Base-by-base conservation (phyloP, 1,140 invertebrate species). In the Lamellibrachia luymesi region DNA sequence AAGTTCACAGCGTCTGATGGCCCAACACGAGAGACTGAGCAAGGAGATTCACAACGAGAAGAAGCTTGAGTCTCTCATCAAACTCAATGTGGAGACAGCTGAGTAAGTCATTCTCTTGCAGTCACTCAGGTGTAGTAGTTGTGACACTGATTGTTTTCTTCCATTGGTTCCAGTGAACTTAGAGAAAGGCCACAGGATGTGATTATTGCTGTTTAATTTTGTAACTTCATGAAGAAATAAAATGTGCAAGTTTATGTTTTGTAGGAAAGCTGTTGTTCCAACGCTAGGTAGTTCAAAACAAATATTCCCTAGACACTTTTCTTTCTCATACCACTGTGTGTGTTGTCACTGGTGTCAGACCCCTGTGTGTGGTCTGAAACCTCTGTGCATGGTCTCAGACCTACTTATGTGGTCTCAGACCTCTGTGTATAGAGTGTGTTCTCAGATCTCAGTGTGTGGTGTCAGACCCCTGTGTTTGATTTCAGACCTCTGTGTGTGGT, bases 41-140 rank as follows among this genome's bases (percentile, higher is more conserved):
- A 93, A 94, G 64, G 96, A 96, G 52, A 90, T 96, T 13, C 95
- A 95, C n/a, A 94, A 94, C 92, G 96, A 96, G 93, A 93, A 94
- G 92, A 94, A 95, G 51, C 92, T 96, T 38, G 94, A 95, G 91
- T 94, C 93, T 92, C 94, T 94, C 90, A 95, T 96, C n/a, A 94
- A 51, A 92, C 95, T 95, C 25, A 94, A 94, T 93, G 93, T 96
- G 8, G 95, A 96, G 50, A 94, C 95, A 92, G 95, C 96, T 80
- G 95, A 96, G 96, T 96, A 94, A 94, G 95, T 94, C 90, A 6
- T 93, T n/a, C 50, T 93, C 50, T 13, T 27, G 89, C 6, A 27
- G 25, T 51, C 50, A 50, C n/a, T 93, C 89, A 6, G 50, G 25
- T 25, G 17, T 56, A 56, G 52, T 56, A 56, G 52, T 56, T 56